Evolutionary conservation across 23 tunicate species (phyloP).

Genomic region (Botrylloides violaceus): DNA sequence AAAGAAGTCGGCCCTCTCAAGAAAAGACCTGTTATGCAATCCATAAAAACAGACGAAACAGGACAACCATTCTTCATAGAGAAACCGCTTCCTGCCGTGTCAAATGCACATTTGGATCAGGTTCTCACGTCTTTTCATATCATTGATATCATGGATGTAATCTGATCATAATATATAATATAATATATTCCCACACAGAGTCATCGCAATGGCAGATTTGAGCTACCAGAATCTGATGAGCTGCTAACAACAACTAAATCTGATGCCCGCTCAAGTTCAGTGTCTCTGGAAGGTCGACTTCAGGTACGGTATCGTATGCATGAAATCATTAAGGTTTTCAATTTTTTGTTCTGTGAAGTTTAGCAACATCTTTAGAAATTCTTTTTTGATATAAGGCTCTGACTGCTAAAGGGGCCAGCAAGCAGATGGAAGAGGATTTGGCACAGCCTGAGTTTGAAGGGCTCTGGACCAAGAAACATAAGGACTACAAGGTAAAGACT

Average conservation of each 20-base stretch:
- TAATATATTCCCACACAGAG: not conserved
- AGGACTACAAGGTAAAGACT: slow-evolving; percentile 38
- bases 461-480: slow-evolving; percentile 65
- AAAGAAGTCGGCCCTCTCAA: slow-evolving; percentile 31
- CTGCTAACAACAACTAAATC: not conserved
- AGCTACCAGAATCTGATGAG: not conserved
- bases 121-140: not conserved
- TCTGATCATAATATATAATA: not conserved
- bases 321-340: too few relatives aligned
- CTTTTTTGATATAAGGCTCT: slow-evolving; percentile 8
- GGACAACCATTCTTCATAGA: slow-evolving; percentile 45
- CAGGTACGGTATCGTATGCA: too few relatives aligned
- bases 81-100: not conserved
- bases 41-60: slow-evolving; percentile 32
- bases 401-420: not conserved
- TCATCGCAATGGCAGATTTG: not conserved
- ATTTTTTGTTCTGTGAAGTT: not conserved
- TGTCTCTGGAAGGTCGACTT: slow-evolving; percentile 7
- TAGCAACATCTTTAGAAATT: not conserved
- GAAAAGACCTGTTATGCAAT: slow-evolving; percentile 48
- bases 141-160: too few relatives aligned
- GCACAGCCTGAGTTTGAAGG: slow-evolving; percentile 84
- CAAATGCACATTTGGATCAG: not conserved
- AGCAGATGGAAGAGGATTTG: slow-evolving; percentile 29
- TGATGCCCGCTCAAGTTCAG: slow-evolving; percentile 6